Base-by-base conservation (phyloP, 2,113 vertebrate species). In the Tachuris rubrigastra region DNA sequence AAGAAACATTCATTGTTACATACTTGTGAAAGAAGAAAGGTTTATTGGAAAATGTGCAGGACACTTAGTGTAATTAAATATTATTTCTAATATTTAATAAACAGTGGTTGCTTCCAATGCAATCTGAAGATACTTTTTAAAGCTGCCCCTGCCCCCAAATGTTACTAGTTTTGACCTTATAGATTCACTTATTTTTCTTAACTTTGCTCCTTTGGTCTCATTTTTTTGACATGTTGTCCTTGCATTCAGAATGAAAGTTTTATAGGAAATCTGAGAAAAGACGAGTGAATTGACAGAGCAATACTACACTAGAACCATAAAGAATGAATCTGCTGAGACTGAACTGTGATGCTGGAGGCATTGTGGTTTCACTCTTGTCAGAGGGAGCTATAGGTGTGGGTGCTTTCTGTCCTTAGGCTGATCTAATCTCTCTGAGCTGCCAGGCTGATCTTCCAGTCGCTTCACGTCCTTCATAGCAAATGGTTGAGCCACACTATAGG, bases 401-500 rank as follows among this genome's bases (percentile, higher is more conserved):
- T 25, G 11, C 46, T 84, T 22, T 7, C 33, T 78, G 30, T 31
- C 53, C 58, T 81, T 33, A 82, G 65, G 44, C 22, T 59, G 33
- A 60, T 33, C 49, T 80, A 33, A 92, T 62, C 22, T 27, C 30
- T 74, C 31, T 1, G 15, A 72, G 39, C 14, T 87, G 42, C 14
- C 33, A 41, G 28, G 53, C 10, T 87, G 37, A 77, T 60, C 60
- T 60, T 90, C n/a, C 19, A 8, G 11, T 23, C 1, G 1, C 28
- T 75, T 87, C 53, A 74, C 16, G 35, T 67, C 39, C 25, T 8
- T 10, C 3, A 4, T 5, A 2, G 56, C 30, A 85, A 74, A 75
- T 0, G 0, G 20, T 18, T 76, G 49, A 81, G 52, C 2, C 10
- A 17, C 16, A 18, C 16, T 24, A 33, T 0, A 52, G 10, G 23